These are phyloP conservation scores for Daboia siamensis DNA, from an alignment of 2,113 vertebrate genomes.

Conservation along the genomic window DNA sequence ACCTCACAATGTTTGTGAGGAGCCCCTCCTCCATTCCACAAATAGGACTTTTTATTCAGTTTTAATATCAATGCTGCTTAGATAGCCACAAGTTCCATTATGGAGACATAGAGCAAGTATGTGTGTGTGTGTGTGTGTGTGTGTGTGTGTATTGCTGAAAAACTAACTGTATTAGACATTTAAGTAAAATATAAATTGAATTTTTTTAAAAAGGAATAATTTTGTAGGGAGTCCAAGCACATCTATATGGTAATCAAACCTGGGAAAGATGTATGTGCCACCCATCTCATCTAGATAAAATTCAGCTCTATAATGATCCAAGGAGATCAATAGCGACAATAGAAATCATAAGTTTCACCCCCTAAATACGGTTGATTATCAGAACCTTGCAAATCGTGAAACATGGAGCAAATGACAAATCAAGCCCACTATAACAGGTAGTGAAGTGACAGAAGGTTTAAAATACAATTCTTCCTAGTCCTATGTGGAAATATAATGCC, in stretches of 20 bases:
- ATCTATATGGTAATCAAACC: not conserved
- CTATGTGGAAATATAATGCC: not conserved
- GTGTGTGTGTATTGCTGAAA: not conserved
- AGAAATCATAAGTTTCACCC: not conserved
- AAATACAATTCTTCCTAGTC: not conserved
- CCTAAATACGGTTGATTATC: not conserved
- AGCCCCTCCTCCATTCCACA: not conserved
- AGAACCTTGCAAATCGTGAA: not conserved
- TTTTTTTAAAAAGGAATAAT: not conserved
- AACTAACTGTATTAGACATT: not conserved
- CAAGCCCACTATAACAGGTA: not conserved
- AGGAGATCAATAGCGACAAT: not conserved
- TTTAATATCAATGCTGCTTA: not conserved
- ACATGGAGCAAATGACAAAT: not conserved
- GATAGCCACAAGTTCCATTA: not conserved
- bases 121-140: too few relatives aligned
- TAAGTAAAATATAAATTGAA: not conserved
- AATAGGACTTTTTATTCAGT: not conserved
- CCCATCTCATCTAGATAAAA: not conserved
- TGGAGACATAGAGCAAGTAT: not conserved
- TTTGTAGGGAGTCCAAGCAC: not conserved
- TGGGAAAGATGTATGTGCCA: not conserved
- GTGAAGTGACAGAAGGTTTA: not conserved
- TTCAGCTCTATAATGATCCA: not conserved
- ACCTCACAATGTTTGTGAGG: not conserved